phyloP scores from a whole-genome alignment of 1,140 invertebrate genomes.

The Calycopis cecrops region DNA sequence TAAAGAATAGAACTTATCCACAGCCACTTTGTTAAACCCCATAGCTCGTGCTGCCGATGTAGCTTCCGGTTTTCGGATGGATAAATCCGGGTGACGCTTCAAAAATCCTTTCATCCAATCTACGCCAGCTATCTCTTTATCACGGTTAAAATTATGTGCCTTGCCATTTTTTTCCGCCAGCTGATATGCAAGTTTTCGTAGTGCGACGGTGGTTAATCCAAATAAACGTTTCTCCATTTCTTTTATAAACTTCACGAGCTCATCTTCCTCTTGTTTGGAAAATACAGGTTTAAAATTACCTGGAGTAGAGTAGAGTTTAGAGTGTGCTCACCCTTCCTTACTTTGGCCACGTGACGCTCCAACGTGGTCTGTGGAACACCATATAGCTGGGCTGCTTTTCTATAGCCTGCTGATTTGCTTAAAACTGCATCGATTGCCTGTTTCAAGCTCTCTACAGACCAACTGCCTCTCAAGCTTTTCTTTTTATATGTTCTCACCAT shows the following conservation, averaged over 20 bases:
- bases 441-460: constrained; percentile 25
- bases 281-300: constrained; percentile 22
- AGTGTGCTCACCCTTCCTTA: constrained; percentile 7
- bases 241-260: constrained; percentile 28
- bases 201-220: constrained; percentile 20
- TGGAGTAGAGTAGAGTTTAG: constrained; percentile 9
- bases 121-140: constrained; percentile 35
- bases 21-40: constrained; percentile 38
- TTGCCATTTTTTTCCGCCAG: constrained; percentile 37
- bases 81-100: constrained; percentile 20
- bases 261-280: constrained; percentile 33
- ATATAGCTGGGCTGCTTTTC: constrained; percentile 26
- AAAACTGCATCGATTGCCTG: constrained; percentile 25
- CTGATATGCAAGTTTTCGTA: constrained; percentile 33
- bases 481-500: constrained; percentile 29
- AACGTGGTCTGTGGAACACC: constrained; percentile 22
- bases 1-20: constrained; percentile 26
- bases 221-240: constrained; percentile 35
- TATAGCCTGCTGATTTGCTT: constrained; percentile 24
- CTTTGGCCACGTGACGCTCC: constrained; percentile 11
- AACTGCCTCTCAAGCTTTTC: constrained; percentile 23
- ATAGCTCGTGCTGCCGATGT: constrained; percentile 39
- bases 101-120: constrained; percentile 40
- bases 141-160: too few relatives aligned
- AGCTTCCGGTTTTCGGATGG: constrained; percentile 16